Evolutionary conservation across 2,113 vertebrate genomes (phyloP).

Genomic region (Hemiprocne comata): DNA sequence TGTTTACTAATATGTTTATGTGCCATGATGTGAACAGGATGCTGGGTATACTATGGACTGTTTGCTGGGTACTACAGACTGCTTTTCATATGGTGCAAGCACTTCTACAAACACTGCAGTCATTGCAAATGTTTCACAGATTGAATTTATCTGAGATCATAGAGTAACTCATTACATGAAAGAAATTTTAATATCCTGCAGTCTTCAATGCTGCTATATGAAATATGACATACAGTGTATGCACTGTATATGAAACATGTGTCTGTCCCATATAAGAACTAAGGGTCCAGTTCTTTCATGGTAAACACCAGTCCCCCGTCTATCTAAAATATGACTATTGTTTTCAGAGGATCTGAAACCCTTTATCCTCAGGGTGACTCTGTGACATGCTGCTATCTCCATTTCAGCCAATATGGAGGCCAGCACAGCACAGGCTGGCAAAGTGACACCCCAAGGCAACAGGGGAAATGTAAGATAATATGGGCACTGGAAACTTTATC

Average conservation of each 20-base stretch:
- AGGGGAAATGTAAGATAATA: not conserved
- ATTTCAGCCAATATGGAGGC: not conserved
- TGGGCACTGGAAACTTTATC: not conserved
- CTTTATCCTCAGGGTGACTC: not conserved
- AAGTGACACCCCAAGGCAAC: not conserved
- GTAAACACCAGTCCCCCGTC: not conserved
- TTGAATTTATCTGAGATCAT: constrained; percentile 28
- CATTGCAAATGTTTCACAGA: constrained; percentile 14
- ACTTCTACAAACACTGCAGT: not conserved
- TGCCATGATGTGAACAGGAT: not conserved
- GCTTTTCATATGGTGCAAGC: not conserved
- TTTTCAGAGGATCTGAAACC: not conserved
- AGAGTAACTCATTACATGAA: constrained; percentile 12
- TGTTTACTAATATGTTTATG: not conserved
- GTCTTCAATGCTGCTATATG: not conserved
- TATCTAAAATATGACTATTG: not conserved
- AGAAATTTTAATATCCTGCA: not conserved
- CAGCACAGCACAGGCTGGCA: not conserved
- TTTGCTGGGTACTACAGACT: not conserved
- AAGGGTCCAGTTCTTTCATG: not conserved
- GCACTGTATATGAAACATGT: constrained; percentile 1
- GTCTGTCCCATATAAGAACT: not conserved
- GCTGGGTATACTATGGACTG: not conserved
- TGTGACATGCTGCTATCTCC: not conserved
- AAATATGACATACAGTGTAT: not conserved